phyloP scores from a whole-genome alignment of 2,888 invertebrate genomes.

The Aleiodes testaceus region DNA sequence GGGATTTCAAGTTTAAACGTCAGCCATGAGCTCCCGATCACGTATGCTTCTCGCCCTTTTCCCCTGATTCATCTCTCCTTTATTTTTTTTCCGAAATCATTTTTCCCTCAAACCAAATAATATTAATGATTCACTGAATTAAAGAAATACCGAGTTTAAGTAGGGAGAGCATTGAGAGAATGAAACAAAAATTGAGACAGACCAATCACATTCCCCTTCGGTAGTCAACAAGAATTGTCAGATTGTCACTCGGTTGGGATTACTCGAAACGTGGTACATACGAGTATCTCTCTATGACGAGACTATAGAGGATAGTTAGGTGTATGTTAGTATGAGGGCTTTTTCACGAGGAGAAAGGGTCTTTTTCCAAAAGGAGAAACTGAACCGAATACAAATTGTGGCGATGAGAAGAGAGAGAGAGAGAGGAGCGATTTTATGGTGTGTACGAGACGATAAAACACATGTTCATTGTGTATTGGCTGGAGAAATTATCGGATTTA shows the following conservation, averaged over 20 bases:
- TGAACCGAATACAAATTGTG: conserved; percentile 54
- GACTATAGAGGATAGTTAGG: conserved; percentile 28
- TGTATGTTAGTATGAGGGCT: not conserved
- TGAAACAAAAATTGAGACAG: not conserved
- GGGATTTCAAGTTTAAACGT: conserved; percentile 64
- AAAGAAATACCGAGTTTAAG: not conserved
- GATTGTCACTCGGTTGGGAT: conserved; percentile 54
- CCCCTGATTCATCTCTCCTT: conserved; percentile 49
- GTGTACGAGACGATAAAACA: conserved; percentile 40
- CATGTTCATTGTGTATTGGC: conserved; percentile 26
- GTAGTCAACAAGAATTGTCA: conserved; percentile 51
- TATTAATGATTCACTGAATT: not conserved
- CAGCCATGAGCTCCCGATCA: conserved; percentile 63
- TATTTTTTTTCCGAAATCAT: not conserved
- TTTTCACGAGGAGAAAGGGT: conserved; percentile 37
- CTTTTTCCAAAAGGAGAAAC: conserved; percentile 45
- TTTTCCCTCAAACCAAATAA: not conserved
- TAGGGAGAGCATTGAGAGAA: conserved; percentile 1
- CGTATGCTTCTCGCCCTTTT: conserved; percentile 66
- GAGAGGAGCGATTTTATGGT: conserved; percentile 45
- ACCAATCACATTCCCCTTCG: conserved; percentile 7
- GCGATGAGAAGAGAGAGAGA: conserved; percentile 30
- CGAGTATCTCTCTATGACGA: conserved; percentile 61
- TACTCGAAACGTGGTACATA: conserved; percentile 49
- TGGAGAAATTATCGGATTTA: too few relatives aligned